A percentile compares a stretch with the other conserved stretches of the same genome.
These are phyloP conservation scores for Origma solitaria DNA, from an alignment of 2,113 vertebrate genomes.

Conservation along the genomic window DNA sequence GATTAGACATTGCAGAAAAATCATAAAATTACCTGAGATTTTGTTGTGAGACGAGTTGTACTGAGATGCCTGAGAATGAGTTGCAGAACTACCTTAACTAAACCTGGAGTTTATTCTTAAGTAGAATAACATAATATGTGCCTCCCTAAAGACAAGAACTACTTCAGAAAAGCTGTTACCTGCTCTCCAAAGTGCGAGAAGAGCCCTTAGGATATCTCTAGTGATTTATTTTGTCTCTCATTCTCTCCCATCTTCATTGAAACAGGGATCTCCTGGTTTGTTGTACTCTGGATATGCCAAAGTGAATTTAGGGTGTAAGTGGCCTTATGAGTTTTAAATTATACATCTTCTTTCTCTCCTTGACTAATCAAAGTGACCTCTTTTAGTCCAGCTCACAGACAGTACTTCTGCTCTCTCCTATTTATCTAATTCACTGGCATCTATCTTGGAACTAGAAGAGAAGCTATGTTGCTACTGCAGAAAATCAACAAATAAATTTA, in stretches of 20 bases:
- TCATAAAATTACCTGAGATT: too few relatives aligned
- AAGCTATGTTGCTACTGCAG: neutral
- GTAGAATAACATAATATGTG: neutral
- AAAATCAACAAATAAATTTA: neutral
- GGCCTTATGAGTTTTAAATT: neutral
- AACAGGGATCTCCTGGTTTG: neutral
- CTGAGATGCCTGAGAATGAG: neutral
- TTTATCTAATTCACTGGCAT: neutral
- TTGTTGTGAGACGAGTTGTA: too few relatives aligned
- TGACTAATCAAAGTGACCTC: neutral
- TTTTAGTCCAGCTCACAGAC: neutral
- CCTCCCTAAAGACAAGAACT: neutral
- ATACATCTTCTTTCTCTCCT: neutral
- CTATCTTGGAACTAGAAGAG: neutral
- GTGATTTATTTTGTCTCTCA: neutral
- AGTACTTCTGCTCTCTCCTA: neutral
- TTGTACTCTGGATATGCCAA: neutral
- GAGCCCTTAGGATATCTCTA: neutral
- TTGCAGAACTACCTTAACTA: neutral
- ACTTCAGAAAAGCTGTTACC: neutral
- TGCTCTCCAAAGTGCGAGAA: neutral
- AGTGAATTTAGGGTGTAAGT: neutral
- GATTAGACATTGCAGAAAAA: neutral
- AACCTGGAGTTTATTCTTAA: neutral
- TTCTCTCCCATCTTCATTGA: neutral